Evolutionary conservation across 92 coral and sea anemone species (phyloP), one percentile per base, ranked within the genome.

Genomic region (Zoanthus gigantus): DNA sequence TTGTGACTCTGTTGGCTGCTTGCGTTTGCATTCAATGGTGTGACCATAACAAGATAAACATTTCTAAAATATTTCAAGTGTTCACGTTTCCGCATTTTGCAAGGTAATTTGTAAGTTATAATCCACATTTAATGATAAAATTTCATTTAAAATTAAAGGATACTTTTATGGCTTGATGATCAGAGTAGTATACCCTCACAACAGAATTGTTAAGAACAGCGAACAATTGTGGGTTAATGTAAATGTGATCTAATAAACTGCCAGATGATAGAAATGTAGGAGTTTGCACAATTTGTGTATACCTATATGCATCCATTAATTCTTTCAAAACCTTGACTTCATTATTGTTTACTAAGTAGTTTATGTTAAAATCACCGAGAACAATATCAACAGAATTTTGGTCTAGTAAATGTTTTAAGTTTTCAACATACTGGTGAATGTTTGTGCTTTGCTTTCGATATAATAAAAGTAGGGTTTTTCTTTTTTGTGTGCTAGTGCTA

Each of bases 211-310:
- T n/a, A 79, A 80, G 28, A 67, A 66, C 32, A 47, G 67, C 46
- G 46, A 77, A 87, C 56, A 52, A 28, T 73, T 85, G n/a, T 73
- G 83, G 82, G 34, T 91, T 94, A 37, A 94, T 58, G 60, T 88
- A 90, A 9, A 94, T 79, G 78, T 94, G 95, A 82, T 92, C 95
- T 68, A 92, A 37, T 74, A 94, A 82, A 78, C 86, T 88, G 52
- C 93, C 95, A 74, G 90, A 56, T 74, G 96, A 91, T 7, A 90
- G 76, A 81, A 91, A 92, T 79, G 95, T 90, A 47, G 94, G 80
- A 67, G 0, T 67, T 67, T 67, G 37, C 9, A 23, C n/a, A 0
- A 57, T 57, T 3, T 57, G 63, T 57, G 0, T 57, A 57, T 0
- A 57, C n/a, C 76, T 66, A 8, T 86, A 74, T 12, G 67, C 28